Percentiles rank a stretch among this genome's conserved stretches.
Evolutionary conservation across 2,113 vertebrate genomes (phyloP).

Genomic region (Onychorhynchus coronatus): DNA sequence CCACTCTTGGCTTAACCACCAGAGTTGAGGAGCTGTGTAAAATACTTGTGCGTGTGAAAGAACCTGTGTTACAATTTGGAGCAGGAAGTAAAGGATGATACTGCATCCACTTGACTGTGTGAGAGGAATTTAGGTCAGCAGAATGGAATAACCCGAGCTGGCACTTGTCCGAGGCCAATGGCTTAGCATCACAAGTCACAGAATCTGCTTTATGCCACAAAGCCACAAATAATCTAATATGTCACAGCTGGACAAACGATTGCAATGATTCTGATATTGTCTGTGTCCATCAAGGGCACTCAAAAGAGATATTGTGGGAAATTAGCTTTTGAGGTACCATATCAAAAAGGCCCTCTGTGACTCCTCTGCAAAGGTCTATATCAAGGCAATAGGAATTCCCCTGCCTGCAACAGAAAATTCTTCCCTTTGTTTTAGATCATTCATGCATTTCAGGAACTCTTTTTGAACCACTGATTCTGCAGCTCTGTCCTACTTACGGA

Average conservation of each 20-base stretch:
- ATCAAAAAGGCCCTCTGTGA: background rate
- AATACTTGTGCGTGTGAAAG: background rate
- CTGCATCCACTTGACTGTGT: background rate
- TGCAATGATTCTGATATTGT: background rate
- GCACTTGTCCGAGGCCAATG: background rate
- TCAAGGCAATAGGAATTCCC: background rate
- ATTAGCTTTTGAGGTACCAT: background rate
- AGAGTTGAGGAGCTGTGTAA: fast-evolving
- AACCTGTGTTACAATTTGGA: background rate
- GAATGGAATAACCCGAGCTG: slow-evolving; percentile 42
- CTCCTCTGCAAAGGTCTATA: background rate
- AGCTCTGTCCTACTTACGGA: background rate
- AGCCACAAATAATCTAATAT: slow-evolving; percentile 25
- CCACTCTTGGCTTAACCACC: background rate
- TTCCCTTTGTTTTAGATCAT: slow-evolving; percentile 39
- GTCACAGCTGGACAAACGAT: background rate
- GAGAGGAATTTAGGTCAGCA: slow-evolving; percentile 56
- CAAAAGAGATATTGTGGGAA: background rate
- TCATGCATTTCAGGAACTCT: slow-evolving; percentile 31
- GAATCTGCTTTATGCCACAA: slow-evolving; percentile 21
- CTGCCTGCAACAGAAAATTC: background rate
- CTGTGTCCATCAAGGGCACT: background rate
- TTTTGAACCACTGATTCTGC: background rate
- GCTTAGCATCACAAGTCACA: slow-evolving; percentile 35
- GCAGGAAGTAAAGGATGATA: background rate